These are phyloP conservation scores for Zonotrichia albicollis DNA, from an alignment of 2,797 vertebrate species.

Conservation along the genomic window DNA sequence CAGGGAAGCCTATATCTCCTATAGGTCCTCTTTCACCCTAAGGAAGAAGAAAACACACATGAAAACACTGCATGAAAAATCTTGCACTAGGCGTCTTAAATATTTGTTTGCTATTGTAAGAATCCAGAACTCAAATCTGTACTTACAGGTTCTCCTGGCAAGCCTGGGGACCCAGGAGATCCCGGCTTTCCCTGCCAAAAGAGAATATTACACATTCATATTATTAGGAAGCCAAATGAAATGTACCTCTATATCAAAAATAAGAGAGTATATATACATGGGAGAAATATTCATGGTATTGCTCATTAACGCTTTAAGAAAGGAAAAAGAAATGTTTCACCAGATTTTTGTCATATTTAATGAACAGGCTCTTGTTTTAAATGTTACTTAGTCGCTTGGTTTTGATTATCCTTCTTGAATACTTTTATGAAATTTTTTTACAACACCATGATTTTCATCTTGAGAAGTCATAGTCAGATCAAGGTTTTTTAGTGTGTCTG, in stretches of 20 bases:
- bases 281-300: neutral
- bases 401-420: neutral
- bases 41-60: slow-evolving; percentile 10
- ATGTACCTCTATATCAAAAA: neutral
- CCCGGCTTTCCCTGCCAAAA: slow-evolving; percentile 89
- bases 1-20: slow-evolving; percentile 95
- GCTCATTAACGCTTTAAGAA: neutral
- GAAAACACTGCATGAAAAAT: neutral
- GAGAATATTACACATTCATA: neutral
- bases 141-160: slow-evolving; percentile 95
- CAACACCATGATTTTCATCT: neutral
- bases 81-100: neutral
- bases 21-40: slow-evolving; percentile 93
- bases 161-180: slow-evolving; percentile 84
- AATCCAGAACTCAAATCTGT: neutral
- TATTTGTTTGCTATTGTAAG: neutral
- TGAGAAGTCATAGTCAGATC: neutral
- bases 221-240: neutral
- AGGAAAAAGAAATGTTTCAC: neutral
- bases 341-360: neutral
- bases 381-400: neutral
- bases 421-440: neutral
- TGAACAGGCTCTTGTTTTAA: neutral
- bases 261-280: neutral
- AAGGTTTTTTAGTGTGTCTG: neutral